Evolutionary conservation across 2,797 vertebrate genomes (phyloP).

Genomic region (Leuciscus waleckii): DNA sequence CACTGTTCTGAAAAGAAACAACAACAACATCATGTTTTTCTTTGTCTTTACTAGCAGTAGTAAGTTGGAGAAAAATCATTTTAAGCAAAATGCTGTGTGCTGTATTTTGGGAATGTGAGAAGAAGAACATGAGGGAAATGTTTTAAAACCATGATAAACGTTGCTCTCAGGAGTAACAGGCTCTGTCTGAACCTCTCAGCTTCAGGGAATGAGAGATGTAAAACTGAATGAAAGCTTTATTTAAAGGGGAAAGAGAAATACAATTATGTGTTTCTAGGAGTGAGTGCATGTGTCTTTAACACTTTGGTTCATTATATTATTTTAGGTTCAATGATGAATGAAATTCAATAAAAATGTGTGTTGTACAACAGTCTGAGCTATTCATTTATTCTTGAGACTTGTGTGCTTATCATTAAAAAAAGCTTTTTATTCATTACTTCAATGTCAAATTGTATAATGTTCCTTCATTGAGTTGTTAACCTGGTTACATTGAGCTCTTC

Average conservation of each 20-base stretch:
- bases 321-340: constrained; percentile 69
- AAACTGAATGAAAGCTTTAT: constrained; percentile 77
- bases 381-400: not conserved
- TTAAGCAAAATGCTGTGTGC: constrained; percentile 22
- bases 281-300: constrained; percentile 56
- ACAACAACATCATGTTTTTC: constrained; percentile 29
- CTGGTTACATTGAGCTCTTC: not conserved
- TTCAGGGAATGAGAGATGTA: constrained; percentile 65
- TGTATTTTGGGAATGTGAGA: constrained; percentile 40
- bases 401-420: not conserved
- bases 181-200: constrained; percentile 57
- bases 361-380: not conserved
- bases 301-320: constrained; percentile 75
- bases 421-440: not conserved
- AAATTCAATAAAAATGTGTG: constrained; percentile 58
- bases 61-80: constrained; percentile 14
- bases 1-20: constrained; percentile 60
- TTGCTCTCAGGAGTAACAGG: constrained; percentile 6
- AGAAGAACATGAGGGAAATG: constrained; percentile 16
- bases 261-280: constrained; percentile 60
- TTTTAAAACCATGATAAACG: constrained; percentile 3
- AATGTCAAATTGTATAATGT: not conserved
- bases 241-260: constrained; percentile 69
- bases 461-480: not conserved
- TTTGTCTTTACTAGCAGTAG: constrained; percentile 23